Percentiles rank a stretch among this genome's conserved stretches.
phyloP scores from a whole-genome alignment of 2,113 vertebrate genomes.

The Asarcornis scutulata region DNA sequence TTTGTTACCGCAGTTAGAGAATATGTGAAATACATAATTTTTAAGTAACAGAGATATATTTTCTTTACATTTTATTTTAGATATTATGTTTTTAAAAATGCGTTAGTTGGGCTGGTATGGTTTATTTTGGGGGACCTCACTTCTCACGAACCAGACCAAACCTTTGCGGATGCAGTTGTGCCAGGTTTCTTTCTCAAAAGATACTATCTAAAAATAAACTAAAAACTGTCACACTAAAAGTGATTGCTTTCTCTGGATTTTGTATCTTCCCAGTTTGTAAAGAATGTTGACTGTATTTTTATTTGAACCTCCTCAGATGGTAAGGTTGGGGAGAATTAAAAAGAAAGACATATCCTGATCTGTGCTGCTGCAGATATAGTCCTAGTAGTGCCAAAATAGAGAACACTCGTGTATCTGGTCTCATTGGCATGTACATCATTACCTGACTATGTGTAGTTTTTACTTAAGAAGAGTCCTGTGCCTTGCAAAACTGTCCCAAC shows the following conservation, averaged over 20 bases:
- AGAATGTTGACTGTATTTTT: not conserved
- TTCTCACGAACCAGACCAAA: not conserved
- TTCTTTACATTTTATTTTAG: not conserved
- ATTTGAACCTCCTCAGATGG: not conserved
- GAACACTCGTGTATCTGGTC: not conserved
- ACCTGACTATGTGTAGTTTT: not conserved
- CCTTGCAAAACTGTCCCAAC: not conserved
- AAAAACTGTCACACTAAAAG: not conserved
- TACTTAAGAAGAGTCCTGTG: not conserved
- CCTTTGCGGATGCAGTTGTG: not conserved
- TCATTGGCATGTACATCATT: rapidly evolving
- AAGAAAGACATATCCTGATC: not conserved
- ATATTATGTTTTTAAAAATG: not conserved
- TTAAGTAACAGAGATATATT: not conserved
- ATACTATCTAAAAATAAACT: no score
- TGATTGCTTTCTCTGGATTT: not conserved
- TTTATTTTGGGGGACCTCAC: not conserved
- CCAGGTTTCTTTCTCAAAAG: not conserved
- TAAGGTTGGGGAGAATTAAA: not conserved
- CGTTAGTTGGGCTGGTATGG: not conserved
- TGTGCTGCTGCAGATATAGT: not conserved
- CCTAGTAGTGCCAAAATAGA: not conserved
- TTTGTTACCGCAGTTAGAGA: not conserved
- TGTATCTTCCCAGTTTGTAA: not conserved
- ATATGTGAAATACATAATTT: not conserved